A percentile compares a stretch with the other conserved stretches of the same genome.
Evolutionary conservation across 92 coral and sea anemone species (phyloP).

Genomic region (Epizoanthus scotinus): DNA sequence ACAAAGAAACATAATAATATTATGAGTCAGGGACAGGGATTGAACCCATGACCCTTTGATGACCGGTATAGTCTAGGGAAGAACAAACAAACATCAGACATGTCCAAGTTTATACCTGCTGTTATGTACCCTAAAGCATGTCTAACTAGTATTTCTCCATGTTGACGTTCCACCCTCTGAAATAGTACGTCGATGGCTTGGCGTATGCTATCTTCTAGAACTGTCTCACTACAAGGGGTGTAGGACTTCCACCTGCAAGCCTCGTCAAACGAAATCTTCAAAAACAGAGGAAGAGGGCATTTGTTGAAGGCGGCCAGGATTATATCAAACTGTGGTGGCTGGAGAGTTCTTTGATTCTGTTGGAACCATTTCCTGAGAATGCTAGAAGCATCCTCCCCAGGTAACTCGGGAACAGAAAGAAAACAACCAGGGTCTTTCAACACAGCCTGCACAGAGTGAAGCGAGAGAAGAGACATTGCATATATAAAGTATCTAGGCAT

Average conservation of each 20-base stretch:
- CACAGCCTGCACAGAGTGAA: slow-evolving; percentile 50
- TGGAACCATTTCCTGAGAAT: slow-evolving; percentile 81
- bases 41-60: too few species aligned
- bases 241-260: slow-evolving; percentile 78
- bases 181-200: slow-evolving; percentile 71
- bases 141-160: slow-evolving; percentile 71
- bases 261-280: slow-evolving; percentile 84
- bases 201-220: slow-evolving; percentile 62
- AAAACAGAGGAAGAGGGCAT: slow-evolving; percentile 83
- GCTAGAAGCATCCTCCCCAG: slow-evolving; percentile 62
- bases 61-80: too few species aligned
- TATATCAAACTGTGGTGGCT: slow-evolving; percentile 55
- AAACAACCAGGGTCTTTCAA: slow-evolving; percentile 68
- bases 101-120: slow-evolving; percentile 43
- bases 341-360: slow-evolving; percentile 58
- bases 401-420: slow-evolving; percentile 63
- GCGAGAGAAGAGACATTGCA: background rate
- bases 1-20: too few species aligned
- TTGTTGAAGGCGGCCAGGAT: slow-evolving; percentile 63
- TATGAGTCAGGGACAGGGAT: too few species aligned
- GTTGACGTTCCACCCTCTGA: slow-evolving; percentile 64
- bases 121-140: slow-evolving; percentile 85
- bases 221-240: slow-evolving; percentile 53
- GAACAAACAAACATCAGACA: too few species aligned
- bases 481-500: background rate